Base-by-base conservation (phyloP, 2,797 vertebrate genomes). In the Myotis myotis region DNA sequence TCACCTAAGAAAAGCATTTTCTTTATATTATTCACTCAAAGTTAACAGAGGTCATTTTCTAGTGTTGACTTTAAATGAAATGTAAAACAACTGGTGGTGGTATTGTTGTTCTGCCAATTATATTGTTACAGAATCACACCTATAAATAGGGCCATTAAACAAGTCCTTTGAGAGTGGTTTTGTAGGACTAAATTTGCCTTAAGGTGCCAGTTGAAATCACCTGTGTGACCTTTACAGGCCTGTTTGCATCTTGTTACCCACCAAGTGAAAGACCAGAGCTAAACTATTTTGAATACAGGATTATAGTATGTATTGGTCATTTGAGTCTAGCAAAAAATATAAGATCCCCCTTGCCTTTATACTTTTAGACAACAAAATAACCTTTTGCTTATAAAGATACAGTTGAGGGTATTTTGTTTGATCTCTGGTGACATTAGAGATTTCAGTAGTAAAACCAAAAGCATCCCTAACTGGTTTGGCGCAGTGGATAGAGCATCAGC, bases 81-180 rank as follows among this genome's bases (percentile, higher is more conserved):
- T 95, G 70, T 95, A 95, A 97, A 97, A 97, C 93, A 96, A 92
- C 91, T 95, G 96, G 96, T 95, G 94, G 96, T 97, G 92, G 89
- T 94, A 97, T 97, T 97, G 97, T 96, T 97, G 97, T 97, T 96
- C 96, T 92, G 88, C 84, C 97, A 98, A 95, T 97, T 97, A 95
- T 92, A 93, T 94, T 95, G 88, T 96, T 97, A 96, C 80, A 96
- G 91, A 97, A 97, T 88, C 97, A 96, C 87, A 93, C 87, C 85
- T 97, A 89, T 97, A 95, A 96, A 79, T 92, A 95, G 15, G 49
- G 78, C 62, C 75, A 75, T 97, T 98, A 97, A 97, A 94, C 92
- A 96, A 97, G 51, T 81, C 97, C 87, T 7, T 64, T 95, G 97
- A 97, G 97, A 97, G 95, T 96, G 94, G 95, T 97, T 97, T 95